Base-by-base conservation (phyloP, 2,797 vertebrate genomes). In the Melanogrammus aeglefinus region DNA sequence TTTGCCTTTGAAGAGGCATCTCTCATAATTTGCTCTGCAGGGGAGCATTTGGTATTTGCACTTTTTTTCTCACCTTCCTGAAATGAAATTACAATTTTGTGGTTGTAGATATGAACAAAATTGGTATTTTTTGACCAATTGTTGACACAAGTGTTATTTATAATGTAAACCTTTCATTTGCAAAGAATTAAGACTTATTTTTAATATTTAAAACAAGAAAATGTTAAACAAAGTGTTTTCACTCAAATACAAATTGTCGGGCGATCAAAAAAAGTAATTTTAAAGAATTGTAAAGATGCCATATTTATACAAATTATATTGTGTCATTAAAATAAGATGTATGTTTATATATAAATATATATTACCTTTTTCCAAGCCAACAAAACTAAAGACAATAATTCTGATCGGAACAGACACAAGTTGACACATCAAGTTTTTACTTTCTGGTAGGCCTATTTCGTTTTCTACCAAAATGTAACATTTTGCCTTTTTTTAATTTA, bases 121-220 rank as follows among this genome's bases (percentile, higher is more conserved):
- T 88, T 91, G 90, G 78, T 86, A 82, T 84, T 86, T 86, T 92
- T 91, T 92, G 90, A 93, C 84, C 87, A 87, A 91, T 93, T 88
- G 91, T 57, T 93, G 92, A 88, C 93, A 94, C 92, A 95, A 83
- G 89, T 88, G 84, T 86, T 94, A 94, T 97, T 96, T 96, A 96
- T 96, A 96, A 94, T 97, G 96, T 96, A 95, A 96, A 94, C 94
- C 95, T 91, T 94, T 95, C 95, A 95, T 96, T 94, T 96, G 94
- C 93, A 96, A 95, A 97, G 95, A 96, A 95, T 94, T 93, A 89
- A 96, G 94, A 96, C 95, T 97, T 94, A 94, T 98, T 98, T 98
- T 96, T 97, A 96, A 96, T 96, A 97, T 96, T 97, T 95, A 96
- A 96, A 96, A 94, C 88, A 88, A 94, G 91, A 94, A 96, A 95